Conservation (phyloP, 2,797 vertebrate genomes). For the Lagorchestes hirsutus region DNA sequence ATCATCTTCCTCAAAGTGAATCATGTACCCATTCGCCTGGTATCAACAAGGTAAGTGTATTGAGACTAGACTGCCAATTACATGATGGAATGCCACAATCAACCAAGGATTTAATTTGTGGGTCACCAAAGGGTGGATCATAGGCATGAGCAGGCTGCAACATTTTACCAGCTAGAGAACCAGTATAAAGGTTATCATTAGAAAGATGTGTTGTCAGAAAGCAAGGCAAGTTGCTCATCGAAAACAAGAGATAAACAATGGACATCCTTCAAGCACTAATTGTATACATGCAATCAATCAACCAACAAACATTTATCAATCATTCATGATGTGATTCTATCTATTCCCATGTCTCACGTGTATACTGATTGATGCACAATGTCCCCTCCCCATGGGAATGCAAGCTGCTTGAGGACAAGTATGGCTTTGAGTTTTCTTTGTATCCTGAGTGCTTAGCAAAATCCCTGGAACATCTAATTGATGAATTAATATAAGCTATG, state of each 20-base stretch:
- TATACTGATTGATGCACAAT: neutral
- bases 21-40: neutral
- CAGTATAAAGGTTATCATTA: neutral
- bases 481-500: neutral
- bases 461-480: neutral
- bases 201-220: neutral
- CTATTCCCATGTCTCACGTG: neutral
- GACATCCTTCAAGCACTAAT: neutral
- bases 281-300: neutral
- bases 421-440: neutral
- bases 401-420: neutral
- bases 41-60: constrained; percentile 47
- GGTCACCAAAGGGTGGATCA: constrained; percentile 44
- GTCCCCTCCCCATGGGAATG: neutral
- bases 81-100: neutral
- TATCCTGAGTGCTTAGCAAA: neutral
- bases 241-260: neutral
- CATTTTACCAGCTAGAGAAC: neutral
- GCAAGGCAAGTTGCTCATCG: neutral
- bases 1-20: constrained; percentile 72
- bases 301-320: neutral
- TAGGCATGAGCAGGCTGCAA: neutral
- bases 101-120: constrained; percentile 74
- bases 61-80: constrained; percentile 66
- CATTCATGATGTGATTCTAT: neutral